Percentiles rank a stretch among this genome's conserved stretches.
Evolutionary conservation across 2,888 invertebrate genomes (phyloP).

Genomic region (Nomada fabriciana): DNA sequence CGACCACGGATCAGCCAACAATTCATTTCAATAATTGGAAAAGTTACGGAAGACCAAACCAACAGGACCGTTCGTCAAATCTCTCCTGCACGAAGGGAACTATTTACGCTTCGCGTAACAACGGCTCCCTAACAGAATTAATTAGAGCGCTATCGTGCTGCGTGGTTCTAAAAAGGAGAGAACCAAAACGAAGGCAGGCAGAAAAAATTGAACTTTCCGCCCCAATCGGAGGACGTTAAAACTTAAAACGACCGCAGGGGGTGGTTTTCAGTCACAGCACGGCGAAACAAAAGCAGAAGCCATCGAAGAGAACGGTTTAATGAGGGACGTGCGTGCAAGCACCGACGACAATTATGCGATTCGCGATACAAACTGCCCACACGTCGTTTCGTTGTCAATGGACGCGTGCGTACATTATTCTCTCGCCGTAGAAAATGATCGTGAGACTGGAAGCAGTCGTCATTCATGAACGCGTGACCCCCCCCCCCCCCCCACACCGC

Average conservation of each 20-base stretch:
- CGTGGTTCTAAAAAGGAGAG: background rate
- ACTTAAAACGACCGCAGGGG: conserved; percentile 40
- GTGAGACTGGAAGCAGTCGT: conserved; percentile 28
- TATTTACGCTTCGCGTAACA: conserved; percentile 24
- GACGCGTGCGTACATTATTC: conserved; percentile 23
- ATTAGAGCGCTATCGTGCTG: conserved; percentile 35
- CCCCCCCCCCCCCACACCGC: background rate
- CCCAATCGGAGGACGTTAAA: conserved; percentile 30
- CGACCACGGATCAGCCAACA: background rate
- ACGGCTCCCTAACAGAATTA: conserved; percentile 39
- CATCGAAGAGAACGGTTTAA: conserved; percentile 68
- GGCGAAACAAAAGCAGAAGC: conserved; percentile 49
- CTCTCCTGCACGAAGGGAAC: background rate
- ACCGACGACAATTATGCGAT: conserved; percentile 62
- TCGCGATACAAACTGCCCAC: conserved; percentile 61
- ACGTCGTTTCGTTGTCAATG: conserved; percentile 60
- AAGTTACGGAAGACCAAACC: background rate
- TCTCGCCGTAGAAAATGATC: conserved; percentile 50
- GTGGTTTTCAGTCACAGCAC: conserved; percentile 38
- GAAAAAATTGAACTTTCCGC: conserved; percentile 39
- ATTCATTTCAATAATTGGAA: background rate
- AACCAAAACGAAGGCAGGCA: background rate
- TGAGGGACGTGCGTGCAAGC: conserved; percentile 65
- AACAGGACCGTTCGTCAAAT: conserved; percentile 7
- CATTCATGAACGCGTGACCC: conserved; percentile 35